phyloP scores from a whole-genome alignment of 2,113 vertebrate genomes.

The Micronycteris hirsuta region DNA sequence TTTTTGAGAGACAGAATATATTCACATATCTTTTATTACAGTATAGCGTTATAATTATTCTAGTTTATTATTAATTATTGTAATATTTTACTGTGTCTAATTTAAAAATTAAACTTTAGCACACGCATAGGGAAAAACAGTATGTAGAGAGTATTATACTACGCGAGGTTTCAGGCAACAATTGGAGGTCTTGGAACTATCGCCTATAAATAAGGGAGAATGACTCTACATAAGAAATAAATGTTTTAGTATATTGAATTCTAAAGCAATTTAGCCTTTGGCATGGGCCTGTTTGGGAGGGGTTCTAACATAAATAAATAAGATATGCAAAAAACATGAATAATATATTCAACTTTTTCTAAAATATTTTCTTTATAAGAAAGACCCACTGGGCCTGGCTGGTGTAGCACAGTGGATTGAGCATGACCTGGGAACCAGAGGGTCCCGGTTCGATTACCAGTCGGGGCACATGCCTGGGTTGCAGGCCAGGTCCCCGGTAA shows the following conservation, averaged over 20 bases:
- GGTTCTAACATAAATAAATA: conserved; percentile 5
- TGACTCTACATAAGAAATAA: not conserved
- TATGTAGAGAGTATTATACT: not conserved
- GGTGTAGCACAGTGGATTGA: too few species aligned
- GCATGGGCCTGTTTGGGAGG: not conserved
- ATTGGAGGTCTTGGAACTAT: not conserved
- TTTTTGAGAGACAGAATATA: not conserved
- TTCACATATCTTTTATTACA: not conserved
- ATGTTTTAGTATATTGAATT: not conserved
- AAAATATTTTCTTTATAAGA: not conserved
- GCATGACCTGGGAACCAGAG: too few species aligned
- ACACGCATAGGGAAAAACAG: not conserved
- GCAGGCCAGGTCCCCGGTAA: too few species aligned
- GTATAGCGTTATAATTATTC: not conserved
- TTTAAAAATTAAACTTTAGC: not conserved
- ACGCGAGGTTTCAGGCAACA: not conserved
- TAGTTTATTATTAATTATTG: not conserved
- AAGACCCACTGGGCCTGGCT: too few species aligned
- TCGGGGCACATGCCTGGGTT: too few species aligned
- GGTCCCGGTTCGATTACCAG: too few species aligned
- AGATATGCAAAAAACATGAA: not conserved
- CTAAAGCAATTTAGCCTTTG: not conserved
- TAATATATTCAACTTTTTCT: not conserved
- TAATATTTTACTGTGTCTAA: not conserved
- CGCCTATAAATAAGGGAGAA: not conserved